Base-by-base conservation (phyloP, 2,888 invertebrate genomes). In the Pollenia amentaria region DNA sequence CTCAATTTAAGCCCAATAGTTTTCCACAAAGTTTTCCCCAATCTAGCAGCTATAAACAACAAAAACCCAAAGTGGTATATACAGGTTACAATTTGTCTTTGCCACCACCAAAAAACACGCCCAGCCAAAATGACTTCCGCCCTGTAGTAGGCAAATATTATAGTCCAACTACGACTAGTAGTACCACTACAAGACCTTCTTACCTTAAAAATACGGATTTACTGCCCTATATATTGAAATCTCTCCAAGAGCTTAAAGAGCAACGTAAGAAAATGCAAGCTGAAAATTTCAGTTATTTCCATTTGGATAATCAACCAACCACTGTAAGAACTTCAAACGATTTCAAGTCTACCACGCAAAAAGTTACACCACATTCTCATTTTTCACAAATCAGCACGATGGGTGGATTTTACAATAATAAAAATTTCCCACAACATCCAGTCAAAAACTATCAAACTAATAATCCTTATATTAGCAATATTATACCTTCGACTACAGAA, bases 341-440 rank as follows among this genome's bases (percentile, higher is more conserved):
- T 88, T 88, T 80, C 90, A 76, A 81, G 46, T 57, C 76, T 40
- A 46, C 77, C 3, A 72, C 80, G 14, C 51, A 78, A 6, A 90
- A 90, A 64, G 89, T 89, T 3, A 94, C 95, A 60, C 94, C 95
- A 18, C 95, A 94, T 90, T 94, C 94, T 78, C 95, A 95, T 64
- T 95, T 94, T 51, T 94, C 94, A 81, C 95, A 95, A 40, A 93
- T 94, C 51, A 93, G 95, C 76, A 93, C 93, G 0, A 93, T 94
- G 87, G 95, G 95, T 48, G 95, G 95, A 9, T 95, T 95, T 92
- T 95, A 94, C 86, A 95, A 95, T 89, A 92, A 91, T 53, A 87
- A 88, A 42, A 77, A 84, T 11, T 64, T 78, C 16, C 81, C 80
- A 7, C 87, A 88, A 8, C 85, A 85, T 12, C 55, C 57, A 2